phyloP scores from a whole-genome alignment of 2,113 vertebrate species.

The Gallinago paraguaiae region DNA sequence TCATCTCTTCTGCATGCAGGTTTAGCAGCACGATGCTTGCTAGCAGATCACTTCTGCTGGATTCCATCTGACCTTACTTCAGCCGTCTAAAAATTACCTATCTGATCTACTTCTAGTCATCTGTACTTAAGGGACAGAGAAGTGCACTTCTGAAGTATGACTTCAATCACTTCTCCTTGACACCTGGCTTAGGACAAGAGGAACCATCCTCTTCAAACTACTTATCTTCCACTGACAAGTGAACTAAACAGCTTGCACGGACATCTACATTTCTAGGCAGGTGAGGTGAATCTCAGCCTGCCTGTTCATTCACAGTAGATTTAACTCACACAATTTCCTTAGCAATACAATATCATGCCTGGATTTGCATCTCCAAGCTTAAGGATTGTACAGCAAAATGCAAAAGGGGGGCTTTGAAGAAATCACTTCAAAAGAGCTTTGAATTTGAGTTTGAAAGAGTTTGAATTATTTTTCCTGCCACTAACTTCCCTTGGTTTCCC shows the following conservation, averaged over 20 bases:
- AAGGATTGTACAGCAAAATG: slow-evolving; percentile 13
- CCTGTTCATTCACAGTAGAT: not conserved
- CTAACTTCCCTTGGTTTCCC: slow-evolving; percentile 43
- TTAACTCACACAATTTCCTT: not conserved
- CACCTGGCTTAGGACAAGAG: not conserved
- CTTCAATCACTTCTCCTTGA: not conserved
- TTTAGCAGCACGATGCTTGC: not conserved
- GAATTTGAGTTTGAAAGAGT: too few species aligned
- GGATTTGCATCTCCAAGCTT: slow-evolving; percentile 19
- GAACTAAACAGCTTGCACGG: not conserved
- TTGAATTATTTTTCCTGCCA: slow-evolving; percentile 31
- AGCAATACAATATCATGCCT: not conserved
- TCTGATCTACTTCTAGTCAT: not conserved
- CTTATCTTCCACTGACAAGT: not conserved
- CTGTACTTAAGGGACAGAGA: not conserved
- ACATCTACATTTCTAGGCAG: not conserved
- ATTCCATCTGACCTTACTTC: not conserved
- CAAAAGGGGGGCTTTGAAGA: slow-evolving; percentile 27
- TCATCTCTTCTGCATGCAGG: not conserved
- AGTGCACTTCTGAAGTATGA: not conserved
- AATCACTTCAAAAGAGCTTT: slow-evolving; percentile 32
- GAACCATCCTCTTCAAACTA: not conserved
- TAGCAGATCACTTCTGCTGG: not conserved
- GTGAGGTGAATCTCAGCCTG: not conserved
- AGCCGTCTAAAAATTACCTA: not conserved